Percentiles rank a stretch among this genome's conserved stretches.
Evolutionary conservation across 2,888 invertebrate genomes (phyloP).

Genomic region (Julus scandinavius): DNA sequence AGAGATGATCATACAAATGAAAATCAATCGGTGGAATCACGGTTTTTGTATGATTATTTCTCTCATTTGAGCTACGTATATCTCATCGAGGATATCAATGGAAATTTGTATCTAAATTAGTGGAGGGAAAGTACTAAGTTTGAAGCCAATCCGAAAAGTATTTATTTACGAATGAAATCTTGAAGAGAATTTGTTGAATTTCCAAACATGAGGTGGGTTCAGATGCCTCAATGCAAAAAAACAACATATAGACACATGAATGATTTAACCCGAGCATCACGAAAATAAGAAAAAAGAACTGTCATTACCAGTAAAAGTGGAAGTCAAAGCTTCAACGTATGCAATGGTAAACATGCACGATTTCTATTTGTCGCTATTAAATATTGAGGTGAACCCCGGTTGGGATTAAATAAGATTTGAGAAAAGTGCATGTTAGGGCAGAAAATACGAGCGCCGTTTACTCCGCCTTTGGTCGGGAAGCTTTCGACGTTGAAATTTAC

Average conservation of each 20-base stretch:
- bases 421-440: slow-evolving; percentile 31
- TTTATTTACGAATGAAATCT: too few species aligned
- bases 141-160: too few species aligned
- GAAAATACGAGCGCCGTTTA: slow-evolving; percentile 20
- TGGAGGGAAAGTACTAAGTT: background rate
- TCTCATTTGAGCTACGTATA: background rate
- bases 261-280: background rate
- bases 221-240: too few species aligned
- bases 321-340: background rate
- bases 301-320: too few species aligned
- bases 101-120: background rate
- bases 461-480: slow-evolving; percentile 7
- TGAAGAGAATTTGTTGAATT: too few species aligned
- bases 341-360: background rate
- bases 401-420: slow-evolving; percentile 2
- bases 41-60: background rate
- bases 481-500: slow-evolving; percentile 1
- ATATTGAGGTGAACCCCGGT: slow-evolving; percentile 2
- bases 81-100: background rate
- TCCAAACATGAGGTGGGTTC: too few species aligned
- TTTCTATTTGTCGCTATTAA: slow-evolving; percentile 29
- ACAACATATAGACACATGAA: too few species aligned
- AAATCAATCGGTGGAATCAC: background rate
- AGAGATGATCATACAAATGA: background rate
- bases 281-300: too few species aligned